Base-by-base conservation (phyloP, 1,140 invertebrate genomes). In the Zelostemma sp. region DNA sequence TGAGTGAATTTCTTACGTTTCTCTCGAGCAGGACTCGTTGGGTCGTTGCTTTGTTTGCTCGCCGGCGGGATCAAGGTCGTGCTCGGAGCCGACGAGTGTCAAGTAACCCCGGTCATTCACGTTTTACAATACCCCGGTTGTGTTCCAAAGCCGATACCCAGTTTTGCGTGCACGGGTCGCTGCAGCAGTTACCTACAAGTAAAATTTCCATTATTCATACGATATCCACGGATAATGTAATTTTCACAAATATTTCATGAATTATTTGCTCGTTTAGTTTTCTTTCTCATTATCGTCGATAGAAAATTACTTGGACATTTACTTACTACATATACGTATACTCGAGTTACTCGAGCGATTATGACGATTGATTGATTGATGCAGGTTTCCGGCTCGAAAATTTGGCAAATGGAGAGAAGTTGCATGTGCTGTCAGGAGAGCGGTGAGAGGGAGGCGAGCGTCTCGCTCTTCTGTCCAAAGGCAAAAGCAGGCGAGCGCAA, bases 371-470 rank as follows among this genome's bases (percentile, higher is more conserved):
- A n/a, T n/a, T n/a, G n/a, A n/a, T n/a, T 60, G 64, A 58, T 46
- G 61, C 62, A 96, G 95, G 94, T 97, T 4, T 96, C 95, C n/a
- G 94, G 94, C 8, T 96, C 93, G 64, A 97, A 97, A 87, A 94
- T 97, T 78, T 97, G 95, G 95, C 95, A 97, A 88, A 96, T 95
- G 90, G 95, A 97, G 81, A 87, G 95, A 38, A 96, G 94, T 6
- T 96, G 95, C 75, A 96, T 96, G 91, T 97, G 95, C 79, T 97
- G 95, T 83, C 95, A 96, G 83, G 95, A 97, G 83, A 95, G 94
- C 71, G 95, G 95, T 1, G 95, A 97, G 83, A 87, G 95, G 65
- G 95, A 97, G 85, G 95, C 95, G 1, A 91, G 90, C 28, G 93
- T 97, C 5, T 92, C 93, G 1, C 84, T 97, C 5, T 94, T 93